Percentiles rank a stretch among this genome's conserved stretches.
phyloP scores from a whole-genome alignment of 2,113 vertebrate species.

The Gallinago paraguaiae region DNA sequence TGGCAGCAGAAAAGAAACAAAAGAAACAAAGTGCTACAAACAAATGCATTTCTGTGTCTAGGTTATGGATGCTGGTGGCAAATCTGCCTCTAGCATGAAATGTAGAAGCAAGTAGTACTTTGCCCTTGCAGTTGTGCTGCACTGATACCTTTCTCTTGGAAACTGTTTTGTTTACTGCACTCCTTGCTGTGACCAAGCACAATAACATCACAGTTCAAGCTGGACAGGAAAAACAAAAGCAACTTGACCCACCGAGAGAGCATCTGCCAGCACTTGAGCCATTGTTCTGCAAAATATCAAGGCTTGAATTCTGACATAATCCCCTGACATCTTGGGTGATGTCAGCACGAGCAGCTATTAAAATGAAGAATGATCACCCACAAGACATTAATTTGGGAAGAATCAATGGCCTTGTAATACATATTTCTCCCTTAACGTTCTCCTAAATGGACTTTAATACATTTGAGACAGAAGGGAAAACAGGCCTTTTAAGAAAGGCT shows the following conservation, averaged over 20 bases:
- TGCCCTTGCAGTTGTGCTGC: neutral
- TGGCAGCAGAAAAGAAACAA: neutral
- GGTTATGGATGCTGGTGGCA: neutral
- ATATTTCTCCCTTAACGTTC: slow-evolving; percentile 24
- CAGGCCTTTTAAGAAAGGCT: slow-evolving; percentile 18
- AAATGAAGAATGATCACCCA: slow-evolving; percentile 37
- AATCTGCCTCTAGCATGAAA: neutral
- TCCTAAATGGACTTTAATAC: slow-evolving; percentile 54
- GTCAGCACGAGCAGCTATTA: slow-evolving; percentile 25
- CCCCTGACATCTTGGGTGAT: slow-evolving; percentile 18
- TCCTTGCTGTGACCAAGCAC: neutral
- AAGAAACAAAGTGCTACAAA: neutral
- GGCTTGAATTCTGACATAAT: slow-evolving; percentile 52
- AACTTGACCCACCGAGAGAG: neutral
- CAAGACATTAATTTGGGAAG: slow-evolving; percentile 29
- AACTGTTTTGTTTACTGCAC: neutral
- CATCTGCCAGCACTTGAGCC: neutral
- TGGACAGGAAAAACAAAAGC: neutral
- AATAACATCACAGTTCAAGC: neutral
- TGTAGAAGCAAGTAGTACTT: neutral
- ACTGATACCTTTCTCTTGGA: neutral
- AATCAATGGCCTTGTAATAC: slow-evolving; percentile 40
- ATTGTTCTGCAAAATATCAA: slow-evolving; percentile 46
- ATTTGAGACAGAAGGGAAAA: slow-evolving; percentile 28
- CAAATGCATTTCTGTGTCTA: neutral